phyloP scores from a whole-genome alignment of 2,113 vertebrate species.

The Mormyrus iriodes region DNA sequence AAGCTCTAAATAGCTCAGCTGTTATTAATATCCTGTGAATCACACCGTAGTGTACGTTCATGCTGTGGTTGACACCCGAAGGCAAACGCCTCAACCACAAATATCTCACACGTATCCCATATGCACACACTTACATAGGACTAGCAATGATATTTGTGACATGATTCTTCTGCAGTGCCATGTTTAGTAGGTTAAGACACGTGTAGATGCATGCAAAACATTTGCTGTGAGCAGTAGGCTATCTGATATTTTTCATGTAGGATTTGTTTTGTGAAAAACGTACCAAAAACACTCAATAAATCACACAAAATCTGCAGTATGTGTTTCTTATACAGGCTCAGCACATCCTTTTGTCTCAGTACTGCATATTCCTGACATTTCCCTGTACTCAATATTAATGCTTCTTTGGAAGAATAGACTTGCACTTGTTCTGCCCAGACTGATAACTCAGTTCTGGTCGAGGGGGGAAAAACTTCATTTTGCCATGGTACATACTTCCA shows the following conservation, averaged over 20 bases:
- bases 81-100: background rate
- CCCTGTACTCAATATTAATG: background rate
- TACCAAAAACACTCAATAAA: background rate
- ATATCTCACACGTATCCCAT: background rate
- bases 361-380: background rate
- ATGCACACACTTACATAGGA: background rate
- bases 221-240: background rate
- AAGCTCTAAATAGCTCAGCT: background rate
- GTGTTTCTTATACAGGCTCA: background rate
- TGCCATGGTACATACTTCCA: background rate
- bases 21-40: slow-evolving; percentile 3
- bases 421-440: background rate
- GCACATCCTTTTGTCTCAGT: background rate
- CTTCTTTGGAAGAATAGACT: background rate
- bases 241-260: background rate
- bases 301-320: background rate
- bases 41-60: background rate
- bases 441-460: background rate
- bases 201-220: background rate
- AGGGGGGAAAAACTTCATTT: background rate
- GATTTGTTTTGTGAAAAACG: background rate
- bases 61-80: background rate
- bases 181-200: background rate
- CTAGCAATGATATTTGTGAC: background rate
- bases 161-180: background rate